Evolutionary conservation across 2,888 invertebrate species (phyloP), one percentile per base, ranked within the genome.

Genomic region (Acleris holmiana): DNA sequence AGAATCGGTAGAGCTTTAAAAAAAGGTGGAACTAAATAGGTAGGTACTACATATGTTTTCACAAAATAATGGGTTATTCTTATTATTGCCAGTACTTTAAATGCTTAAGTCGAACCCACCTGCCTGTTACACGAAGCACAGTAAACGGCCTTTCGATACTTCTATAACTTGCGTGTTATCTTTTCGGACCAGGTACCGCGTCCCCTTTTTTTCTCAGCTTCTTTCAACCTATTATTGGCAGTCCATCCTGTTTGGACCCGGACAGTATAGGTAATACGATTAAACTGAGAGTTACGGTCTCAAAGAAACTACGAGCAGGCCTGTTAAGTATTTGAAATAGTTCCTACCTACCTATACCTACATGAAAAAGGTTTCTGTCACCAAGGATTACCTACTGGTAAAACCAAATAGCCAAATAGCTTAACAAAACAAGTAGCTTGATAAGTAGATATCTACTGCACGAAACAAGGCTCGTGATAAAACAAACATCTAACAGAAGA

Each of bases 181-280:
- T 50, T 67, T 67, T 57, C 17, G 60, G 57, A 65, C 61, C 64
- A 65, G 71, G 71, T 91, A 83, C 82, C 76, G 77, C 82, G 83
- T 83, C 88, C 88, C 78, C 77, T 87, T 89, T 89, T 89, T 88
- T 86, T 77, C 75, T 69, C 69, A 72, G 70, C 74, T 74, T 77
- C 82, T 77, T 79, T 78, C 78, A 80, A 78, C 79, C 82, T 81
- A 77, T 82, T 76, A 76, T 78, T 69, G 73, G 68, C 69, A 68
- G 73, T 71, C 73, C 74, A 74, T 76, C 76, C 74, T 74, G 73
- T 69, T 67, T 66, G 69, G 69, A 68, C 72, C 69, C 71, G 70
- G 73, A 71, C 73, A 68, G 73, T 74, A 75, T 76, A 74, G n/a
- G n/a, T n/a, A n/a, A 64, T 63, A 63, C 66, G 69, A 68, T 67